Evolutionary conservation across 1,140 invertebrate genomes (phyloP).

Genomic region (Gonioctena quinquepunctata): DNA sequence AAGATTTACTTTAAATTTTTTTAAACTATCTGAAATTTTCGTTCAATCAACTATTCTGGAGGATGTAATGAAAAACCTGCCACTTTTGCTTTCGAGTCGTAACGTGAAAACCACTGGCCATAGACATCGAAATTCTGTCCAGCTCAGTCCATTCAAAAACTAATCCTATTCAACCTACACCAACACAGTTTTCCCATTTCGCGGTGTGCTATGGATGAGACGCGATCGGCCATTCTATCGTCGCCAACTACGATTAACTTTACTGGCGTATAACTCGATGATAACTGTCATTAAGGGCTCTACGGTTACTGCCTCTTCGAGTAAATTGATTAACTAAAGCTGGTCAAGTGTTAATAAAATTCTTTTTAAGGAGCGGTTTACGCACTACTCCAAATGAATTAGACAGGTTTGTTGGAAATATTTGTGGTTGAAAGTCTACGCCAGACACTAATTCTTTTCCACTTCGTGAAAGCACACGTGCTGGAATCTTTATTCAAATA

Average conservation of each 20-base stretch:
- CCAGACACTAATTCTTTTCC: no score
- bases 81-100: no score
- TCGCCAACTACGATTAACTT: slow-evolving; percentile 37
- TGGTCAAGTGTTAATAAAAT: slow-evolving; percentile 34
- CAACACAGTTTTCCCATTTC: slow-evolving; percentile 46
- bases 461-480: no score
- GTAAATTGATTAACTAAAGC: slow-evolving; percentile 43
- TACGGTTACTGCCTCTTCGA: slow-evolving; percentile 17
- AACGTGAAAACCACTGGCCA: no score
- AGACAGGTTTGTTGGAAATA: background rate
- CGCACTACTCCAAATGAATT: background rate
- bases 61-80: no score
- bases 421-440: no score
- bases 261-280: slow-evolving; percentile 40
- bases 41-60: no score
- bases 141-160: background rate
- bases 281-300: slow-evolving; percentile 47
- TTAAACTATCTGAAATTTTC: no score
- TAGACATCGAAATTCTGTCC: background rate
- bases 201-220: slow-evolving; percentile 15
- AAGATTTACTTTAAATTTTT: no score
- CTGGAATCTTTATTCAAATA: no score
- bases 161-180: slow-evolving; percentile 40
- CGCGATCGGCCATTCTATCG: background rate
- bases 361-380: slow-evolving; percentile 25